Evolutionary conservation across 2,797 vertebrate species (phyloP).

Genomic region (Vultur gryphus): DNA sequence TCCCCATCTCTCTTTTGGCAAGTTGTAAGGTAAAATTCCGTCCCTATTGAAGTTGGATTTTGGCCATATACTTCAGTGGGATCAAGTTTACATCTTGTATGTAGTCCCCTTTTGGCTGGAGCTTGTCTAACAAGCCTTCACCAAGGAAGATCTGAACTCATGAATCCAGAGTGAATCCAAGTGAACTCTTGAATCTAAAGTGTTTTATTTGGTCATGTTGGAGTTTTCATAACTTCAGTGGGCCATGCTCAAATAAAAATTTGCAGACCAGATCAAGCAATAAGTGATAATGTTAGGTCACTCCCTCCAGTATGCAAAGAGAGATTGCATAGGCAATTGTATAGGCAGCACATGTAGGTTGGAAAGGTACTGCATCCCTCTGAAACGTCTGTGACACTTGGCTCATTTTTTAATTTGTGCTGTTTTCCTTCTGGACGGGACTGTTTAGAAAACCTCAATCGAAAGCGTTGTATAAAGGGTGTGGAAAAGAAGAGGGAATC

Average conservation of each 20-base stretch:
- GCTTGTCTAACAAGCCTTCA: not conserved
- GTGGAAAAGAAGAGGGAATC: not conserved
- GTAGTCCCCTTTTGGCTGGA: not conserved
- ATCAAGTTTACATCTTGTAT: not conserved
- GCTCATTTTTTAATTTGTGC: not conserved
- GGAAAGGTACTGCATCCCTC: not conserved
- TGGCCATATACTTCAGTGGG: not conserved
- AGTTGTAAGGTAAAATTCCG: not conserved
- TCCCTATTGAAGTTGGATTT: not conserved
- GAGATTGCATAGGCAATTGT: not conserved
- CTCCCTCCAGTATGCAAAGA: not conserved
- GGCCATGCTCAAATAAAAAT: not conserved
- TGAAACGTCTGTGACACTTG: not conserved
- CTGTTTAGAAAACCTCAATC: not conserved
- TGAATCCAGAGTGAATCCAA: not conserved
- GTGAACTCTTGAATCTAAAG: not conserved
- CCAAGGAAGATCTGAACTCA: not conserved
- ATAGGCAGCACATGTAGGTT: not conserved
- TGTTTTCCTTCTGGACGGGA: not conserved
- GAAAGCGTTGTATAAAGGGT: not conserved
- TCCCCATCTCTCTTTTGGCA: not conserved
- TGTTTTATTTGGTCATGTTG: not conserved
- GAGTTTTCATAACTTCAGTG: not conserved
- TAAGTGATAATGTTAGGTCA: not conserved
- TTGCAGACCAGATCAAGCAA: not conserved